phyloP scores from a whole-genome alignment of 2,888 invertebrate species.

The Chrysodeixis includens region DNA sequence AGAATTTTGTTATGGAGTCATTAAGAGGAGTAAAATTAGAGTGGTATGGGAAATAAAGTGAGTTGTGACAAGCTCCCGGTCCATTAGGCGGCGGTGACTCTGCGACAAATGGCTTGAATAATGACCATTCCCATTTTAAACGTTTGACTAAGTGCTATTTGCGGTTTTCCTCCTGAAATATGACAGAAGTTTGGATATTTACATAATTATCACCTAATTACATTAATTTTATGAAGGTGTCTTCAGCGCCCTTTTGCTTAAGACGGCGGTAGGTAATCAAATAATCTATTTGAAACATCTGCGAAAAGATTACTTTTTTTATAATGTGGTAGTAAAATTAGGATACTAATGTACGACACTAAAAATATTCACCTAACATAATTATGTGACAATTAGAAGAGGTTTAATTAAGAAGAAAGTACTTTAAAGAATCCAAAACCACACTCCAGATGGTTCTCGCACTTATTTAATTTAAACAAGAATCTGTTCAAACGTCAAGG shows the following conservation, averaged over 20 bases:
- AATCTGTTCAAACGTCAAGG: slow-evolving; percentile 30
- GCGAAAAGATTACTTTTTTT: too few relatives aligned
- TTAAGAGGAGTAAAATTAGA: slow-evolving; percentile 55
- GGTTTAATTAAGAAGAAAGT: background rate
- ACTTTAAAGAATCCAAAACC: slow-evolving; percentile 8
- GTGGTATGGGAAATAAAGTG: slow-evolving; percentile 61
- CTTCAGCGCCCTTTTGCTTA: background rate
- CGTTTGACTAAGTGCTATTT: slow-evolving; percentile 66
- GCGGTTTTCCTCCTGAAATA: slow-evolving; percentile 58
- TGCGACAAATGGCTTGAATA: slow-evolving; percentile 75
- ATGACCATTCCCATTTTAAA: slow-evolving; percentile 67
- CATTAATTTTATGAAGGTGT: slow-evolving; percentile 20
- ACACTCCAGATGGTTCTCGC: slow-evolving; percentile 15
- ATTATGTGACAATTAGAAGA: background rate
- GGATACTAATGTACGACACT: too few relatives aligned
- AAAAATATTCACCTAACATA: too few relatives aligned
- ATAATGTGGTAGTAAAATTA: too few relatives aligned
- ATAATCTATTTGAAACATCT: background rate
- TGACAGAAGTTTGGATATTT: slow-evolving; percentile 43
- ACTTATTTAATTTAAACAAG: slow-evolving; percentile 36
- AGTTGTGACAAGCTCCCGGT: slow-evolving; percentile 61
- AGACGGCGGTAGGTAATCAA: background rate
- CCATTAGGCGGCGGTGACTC: slow-evolving; percentile 64
- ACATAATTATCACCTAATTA: slow-evolving; percentile 38
- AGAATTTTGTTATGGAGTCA: slow-evolving; percentile 38